Evolutionary conservation across 2,888 invertebrate species (phyloP).

Genomic region (Dilophus febrilis): DNA sequence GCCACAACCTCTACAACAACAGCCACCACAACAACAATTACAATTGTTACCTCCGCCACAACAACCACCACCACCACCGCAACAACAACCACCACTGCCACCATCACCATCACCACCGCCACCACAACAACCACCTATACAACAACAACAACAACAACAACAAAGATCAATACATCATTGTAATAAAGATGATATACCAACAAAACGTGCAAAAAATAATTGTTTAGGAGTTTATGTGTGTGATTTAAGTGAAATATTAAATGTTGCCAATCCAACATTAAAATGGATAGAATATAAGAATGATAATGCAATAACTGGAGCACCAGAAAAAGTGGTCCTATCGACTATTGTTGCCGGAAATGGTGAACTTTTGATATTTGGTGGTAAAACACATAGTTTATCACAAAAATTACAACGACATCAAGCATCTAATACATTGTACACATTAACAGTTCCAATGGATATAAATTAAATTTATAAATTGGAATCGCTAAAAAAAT

Average conservation of each 20-base stretch:
- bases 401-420: conserved; percentile 37
- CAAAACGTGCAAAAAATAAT: conserved; percentile 45
- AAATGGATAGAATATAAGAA: conserved; percentile 34
- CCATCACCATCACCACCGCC: too few relatives aligned
- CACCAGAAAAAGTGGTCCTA: conserved; percentile 78
- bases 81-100: neutral
- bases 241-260: conserved; percentile 58
- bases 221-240: conserved; percentile 70
- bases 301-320: conserved; percentile 44
- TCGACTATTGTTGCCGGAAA: conserved; percentile 80
- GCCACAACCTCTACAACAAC: too few relatives aligned
- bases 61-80: neutral
- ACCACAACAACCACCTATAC: too few relatives aligned
- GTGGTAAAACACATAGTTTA: conserved; percentile 67
- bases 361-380: conserved; percentile 87
- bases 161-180: conserved; percentile 13
- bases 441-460: conserved; percentile 56
- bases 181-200: conserved; percentile 13
- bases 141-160: conserved; percentile 10
- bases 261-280: conserved; percentile 35
- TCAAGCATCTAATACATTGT: conserved; percentile 59
- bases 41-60: too few relatives aligned
- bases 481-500: too few relatives aligned
- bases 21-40: too few relatives aligned
- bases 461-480: conserved; percentile 54